Base-by-base conservation (phyloP, 2,888 invertebrate genomes). In the Resseliella maxima region DNA sequence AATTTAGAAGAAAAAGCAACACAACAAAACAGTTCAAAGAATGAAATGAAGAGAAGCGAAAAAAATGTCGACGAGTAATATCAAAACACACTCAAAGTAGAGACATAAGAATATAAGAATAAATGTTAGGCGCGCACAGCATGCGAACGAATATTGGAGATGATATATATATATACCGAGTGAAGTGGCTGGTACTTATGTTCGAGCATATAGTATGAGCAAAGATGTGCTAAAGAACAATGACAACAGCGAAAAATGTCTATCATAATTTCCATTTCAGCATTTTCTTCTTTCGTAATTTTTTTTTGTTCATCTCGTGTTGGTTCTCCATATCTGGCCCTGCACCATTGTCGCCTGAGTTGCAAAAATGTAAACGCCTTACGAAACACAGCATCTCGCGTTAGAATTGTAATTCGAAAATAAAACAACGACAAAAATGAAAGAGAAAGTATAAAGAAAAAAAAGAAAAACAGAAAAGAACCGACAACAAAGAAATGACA, bases 171-270 rank as follows among this genome's bases (percentile, higher is more conserved):
- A 31, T 31, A 35, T 50, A 50, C 50, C 10, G 50, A 18, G 18
- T 31, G 31, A 35, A 31, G 72, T 3, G 72, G 72, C 72, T 72
- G 72, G 72, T 31, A 72, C 72, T 72, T 72, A 35, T 72, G 31
- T 72, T 72, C 24, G 59, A 8, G 46, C 2, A 12, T 8, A 41
- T 5, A 41, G 50, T 6, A 50, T 5, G 24, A 72, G 31, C 15
- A 72, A 31, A 72, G 72, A 72, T 72, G 72, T 72, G 31, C 72
- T 31, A 72, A 72, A 72, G 72, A 72, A 72, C 72, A 72, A 72
- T 72, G 72, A 35, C 72, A 72, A 72, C 72, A 72, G 72, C 35
- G 72, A 72, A 72, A 72, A 72, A 35, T 72, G 72, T 72, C 72
- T 72, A 72, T 72, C 72, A 72, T 72, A 31, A 31, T 72, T 72